Evolutionary conservation across 2,888 invertebrate species (phyloP).

Genomic region (Acanthococcus lagerstroemiae): DNA sequence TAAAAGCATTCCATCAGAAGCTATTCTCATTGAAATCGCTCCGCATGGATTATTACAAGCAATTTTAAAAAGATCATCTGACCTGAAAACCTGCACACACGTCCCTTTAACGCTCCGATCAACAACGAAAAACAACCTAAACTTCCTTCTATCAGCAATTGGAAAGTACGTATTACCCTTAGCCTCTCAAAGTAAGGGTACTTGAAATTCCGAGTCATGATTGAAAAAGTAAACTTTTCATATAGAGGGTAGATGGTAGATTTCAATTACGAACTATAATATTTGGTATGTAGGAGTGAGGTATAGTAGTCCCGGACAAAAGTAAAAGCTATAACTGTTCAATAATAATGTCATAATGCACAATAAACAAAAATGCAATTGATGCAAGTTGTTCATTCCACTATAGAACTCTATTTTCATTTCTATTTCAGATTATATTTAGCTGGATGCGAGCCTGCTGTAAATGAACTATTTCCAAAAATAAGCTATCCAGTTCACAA

Average conservation of each 20-base stretch:
- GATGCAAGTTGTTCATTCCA: not conserved
- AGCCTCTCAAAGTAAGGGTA: too few species aligned
- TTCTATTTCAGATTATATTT: slow-evolving; percentile 57
- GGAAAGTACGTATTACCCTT: slow-evolving; percentile 59
- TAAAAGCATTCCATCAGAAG: slow-evolving; percentile 64
- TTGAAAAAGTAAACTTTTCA: too few species aligned
- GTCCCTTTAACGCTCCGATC: slow-evolving; percentile 62
- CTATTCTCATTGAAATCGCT: slow-evolving; percentile 76
- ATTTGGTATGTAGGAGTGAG: too few species aligned
- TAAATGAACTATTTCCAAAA: slow-evolving; percentile 64
- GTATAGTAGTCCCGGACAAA: too few species aligned
- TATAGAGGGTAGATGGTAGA: too few species aligned
- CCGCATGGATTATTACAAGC: slow-evolving; percentile 82
- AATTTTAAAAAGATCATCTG: slow-evolving; percentile 53
- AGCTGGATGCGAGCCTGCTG: slow-evolving; percentile 60
- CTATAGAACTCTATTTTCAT: not conserved
- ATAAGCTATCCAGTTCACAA: slow-evolving; percentile 72
- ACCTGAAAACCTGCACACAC: slow-evolving; percentile 49
- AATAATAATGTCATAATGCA: too few species aligned
- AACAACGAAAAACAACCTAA: slow-evolving; percentile 43
- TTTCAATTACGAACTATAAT: too few species aligned
- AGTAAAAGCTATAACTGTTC: too few species aligned
- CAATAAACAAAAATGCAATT: too few species aligned
- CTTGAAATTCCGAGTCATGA: too few species aligned
- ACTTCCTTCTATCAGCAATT: slow-evolving; percentile 51